Percentiles rank a stretch among this genome's conserved stretches.
These are phyloP conservation scores for Dipodomys merriami DNA, from an alignment of 2,113 vertebrate genomes.

Conservation along the genomic window DNA sequence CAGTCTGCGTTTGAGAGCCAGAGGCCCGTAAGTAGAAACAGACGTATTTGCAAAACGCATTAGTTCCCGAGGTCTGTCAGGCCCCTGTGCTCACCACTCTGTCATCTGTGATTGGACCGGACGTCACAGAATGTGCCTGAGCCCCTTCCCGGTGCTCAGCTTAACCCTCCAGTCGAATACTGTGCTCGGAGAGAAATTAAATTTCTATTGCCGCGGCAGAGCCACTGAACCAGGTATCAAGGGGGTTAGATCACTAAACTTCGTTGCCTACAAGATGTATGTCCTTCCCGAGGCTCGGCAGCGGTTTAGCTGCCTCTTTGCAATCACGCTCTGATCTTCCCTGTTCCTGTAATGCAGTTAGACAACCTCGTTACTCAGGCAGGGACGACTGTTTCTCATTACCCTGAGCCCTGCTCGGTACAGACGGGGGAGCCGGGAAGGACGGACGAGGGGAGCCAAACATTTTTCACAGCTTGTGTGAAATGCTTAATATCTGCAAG, in stretches of 20 bases:
- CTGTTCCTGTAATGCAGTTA: slow-evolving; percentile 76
- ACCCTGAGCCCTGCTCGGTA: slow-evolving; percentile 75
- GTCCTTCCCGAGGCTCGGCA: slow-evolving; percentile 64
- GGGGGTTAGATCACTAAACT: slow-evolving; percentile 56
- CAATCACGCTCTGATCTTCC: slow-evolving; percentile 73
- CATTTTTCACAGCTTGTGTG: slow-evolving; percentile 82
- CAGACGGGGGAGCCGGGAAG: slow-evolving; percentile 64
- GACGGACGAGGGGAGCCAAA: slow-evolving; percentile 38
- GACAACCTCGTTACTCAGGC: slow-evolving; percentile 78
- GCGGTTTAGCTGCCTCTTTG: slow-evolving; percentile 70
- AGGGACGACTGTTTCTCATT: slow-evolving; percentile 84
- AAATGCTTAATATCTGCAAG: slow-evolving; percentile 81
- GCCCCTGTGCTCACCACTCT: slow-evolving; percentile 66
- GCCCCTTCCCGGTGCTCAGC: slow-evolving; percentile 48
- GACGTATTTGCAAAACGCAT: slow-evolving; percentile 64
- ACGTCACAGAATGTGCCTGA: slow-evolving; percentile 30
- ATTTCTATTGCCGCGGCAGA: slow-evolving; percentile 2
- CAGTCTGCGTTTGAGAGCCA: slow-evolving; percentile 64
- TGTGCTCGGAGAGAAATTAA: slow-evolving; percentile 53
- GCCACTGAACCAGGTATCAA: slow-evolving; percentile 39
- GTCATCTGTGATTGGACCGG: slow-evolving; percentile 69
- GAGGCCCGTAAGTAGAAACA: slow-evolving; percentile 64
- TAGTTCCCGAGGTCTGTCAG: slow-evolving; percentile 61
- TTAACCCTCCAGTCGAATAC: slow-evolving; percentile 56
- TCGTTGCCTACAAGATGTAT: slow-evolving; percentile 45